A percentile compares a stretch with the other conserved stretches of the same genome.
Evolutionary conservation across 2,113 vertebrate genomes (phyloP).

Genomic region (Trichomycterus rosablanca): DNA sequence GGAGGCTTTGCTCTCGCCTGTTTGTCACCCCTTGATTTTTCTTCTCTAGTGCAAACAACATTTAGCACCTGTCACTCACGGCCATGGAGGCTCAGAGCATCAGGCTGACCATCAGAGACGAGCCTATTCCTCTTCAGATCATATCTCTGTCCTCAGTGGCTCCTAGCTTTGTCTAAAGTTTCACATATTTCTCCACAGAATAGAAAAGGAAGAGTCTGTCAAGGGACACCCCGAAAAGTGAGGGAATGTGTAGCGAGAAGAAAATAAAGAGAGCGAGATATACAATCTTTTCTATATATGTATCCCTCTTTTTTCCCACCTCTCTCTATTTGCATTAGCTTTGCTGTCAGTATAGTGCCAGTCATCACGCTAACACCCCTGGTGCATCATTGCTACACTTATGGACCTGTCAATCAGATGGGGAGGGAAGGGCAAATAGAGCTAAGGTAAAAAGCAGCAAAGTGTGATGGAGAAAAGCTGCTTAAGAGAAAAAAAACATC

Average conservation of each 20-base stretch:
- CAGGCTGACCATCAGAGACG: background rate
- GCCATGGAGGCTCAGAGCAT: background rate
- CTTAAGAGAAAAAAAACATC: constrained; percentile 39
- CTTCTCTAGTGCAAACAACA: constrained; percentile 5
- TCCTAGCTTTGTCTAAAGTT: background rate
- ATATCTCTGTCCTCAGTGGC: background rate
- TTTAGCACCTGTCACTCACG: background rate
- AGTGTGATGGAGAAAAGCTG: constrained; percentile 49
- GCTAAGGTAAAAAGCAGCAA: constrained; percentile 26
- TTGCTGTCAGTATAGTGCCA: constrained; percentile 57
- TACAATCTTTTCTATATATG: background rate
- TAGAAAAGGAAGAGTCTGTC: no score
- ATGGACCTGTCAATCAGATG: constrained; percentile 65
- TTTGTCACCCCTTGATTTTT: constrained; percentile 5
- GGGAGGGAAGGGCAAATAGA: constrained; percentile 30
- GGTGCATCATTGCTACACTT: constrained; percentile 66
- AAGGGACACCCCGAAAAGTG: constrained; percentile 39
- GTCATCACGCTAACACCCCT: constrained; percentile 67
- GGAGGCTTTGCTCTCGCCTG: background rate
- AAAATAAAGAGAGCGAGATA: background rate
- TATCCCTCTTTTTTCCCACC: constrained; percentile 21
- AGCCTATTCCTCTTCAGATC: background rate
- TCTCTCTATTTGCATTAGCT: constrained; percentile 48
- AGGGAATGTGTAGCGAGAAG: background rate
- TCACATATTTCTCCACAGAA: background rate